A percentile compares a stretch with the other conserved stretches of the same genome.
phyloP scores from a whole-genome alignment of 2,797 vertebrate species.

The Alosa sapidissima region DNA sequence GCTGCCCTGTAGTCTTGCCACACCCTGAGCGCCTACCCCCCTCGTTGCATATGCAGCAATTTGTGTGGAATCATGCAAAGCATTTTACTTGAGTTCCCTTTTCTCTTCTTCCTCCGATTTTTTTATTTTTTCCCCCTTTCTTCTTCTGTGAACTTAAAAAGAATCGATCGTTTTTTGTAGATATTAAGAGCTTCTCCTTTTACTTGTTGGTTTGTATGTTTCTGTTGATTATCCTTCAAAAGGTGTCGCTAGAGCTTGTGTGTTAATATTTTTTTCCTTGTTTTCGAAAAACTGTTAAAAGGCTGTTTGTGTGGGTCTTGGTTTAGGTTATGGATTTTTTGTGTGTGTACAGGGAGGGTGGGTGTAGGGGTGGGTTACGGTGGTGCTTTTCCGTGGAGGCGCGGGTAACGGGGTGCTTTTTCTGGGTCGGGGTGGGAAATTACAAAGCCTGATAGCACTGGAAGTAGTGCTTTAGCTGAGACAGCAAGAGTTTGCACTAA shows the following conservation, averaged over 20 bases:
- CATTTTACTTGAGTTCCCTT: constrained; percentile 71
- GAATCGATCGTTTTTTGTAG: constrained; percentile 26
- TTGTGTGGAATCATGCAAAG: constrained; percentile 63
- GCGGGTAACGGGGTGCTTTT: constrained; percentile 59
- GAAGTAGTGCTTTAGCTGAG: constrained; percentile 81
- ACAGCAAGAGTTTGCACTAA: constrained; percentile 84
- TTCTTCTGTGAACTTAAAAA: constrained; percentile 55
- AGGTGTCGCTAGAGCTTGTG: constrained; percentile 63
- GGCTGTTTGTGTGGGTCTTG: constrained; percentile 52
- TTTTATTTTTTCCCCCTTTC: constrained; percentile 45
- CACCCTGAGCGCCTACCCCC: constrained; percentile 54
- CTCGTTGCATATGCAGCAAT: constrained; percentile 65
- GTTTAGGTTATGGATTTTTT: constrained; percentile 35
- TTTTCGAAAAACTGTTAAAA: constrained; percentile 56
- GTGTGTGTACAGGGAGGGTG: constrained; percentile 26
- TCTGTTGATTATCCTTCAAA: constrained; percentile 52
- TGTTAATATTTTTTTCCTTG: constrained; percentile 46
- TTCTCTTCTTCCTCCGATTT: constrained; percentile 60
- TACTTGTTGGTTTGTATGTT: constrained; percentile 53
- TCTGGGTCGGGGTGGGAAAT: constrained; percentile 68
- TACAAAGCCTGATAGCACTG: constrained; percentile 81
- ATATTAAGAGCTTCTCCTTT: constrained; percentile 48
- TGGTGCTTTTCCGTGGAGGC: constrained; percentile 38
- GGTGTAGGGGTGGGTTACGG: constrained; percentile 55
- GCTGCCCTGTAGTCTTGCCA: constrained; percentile 55